Evolutionary conservation across 2,797 vertebrate species (phyloP).

Genomic region (Cossypha polioptera): DNA sequence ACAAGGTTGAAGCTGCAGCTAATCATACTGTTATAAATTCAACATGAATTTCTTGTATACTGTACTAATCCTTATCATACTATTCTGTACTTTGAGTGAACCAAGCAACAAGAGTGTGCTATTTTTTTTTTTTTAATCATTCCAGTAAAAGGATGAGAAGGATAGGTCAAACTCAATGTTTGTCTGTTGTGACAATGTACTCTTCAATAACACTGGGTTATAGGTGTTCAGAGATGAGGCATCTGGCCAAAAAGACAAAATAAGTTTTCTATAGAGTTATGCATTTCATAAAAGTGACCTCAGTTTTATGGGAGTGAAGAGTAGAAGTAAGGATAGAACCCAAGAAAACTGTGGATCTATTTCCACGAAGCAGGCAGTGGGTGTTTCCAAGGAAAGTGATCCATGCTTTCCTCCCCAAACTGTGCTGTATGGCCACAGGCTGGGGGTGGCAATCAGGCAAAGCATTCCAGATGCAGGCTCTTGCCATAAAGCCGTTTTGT

Average conservation of each 20-base stretch:
- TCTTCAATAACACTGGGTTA: background rate
- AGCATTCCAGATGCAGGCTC: background rate
- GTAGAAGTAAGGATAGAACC: background rate
- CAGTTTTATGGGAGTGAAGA: background rate
- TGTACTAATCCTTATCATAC: background rate
- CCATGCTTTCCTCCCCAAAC: accelerated
- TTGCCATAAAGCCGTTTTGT: background rate
- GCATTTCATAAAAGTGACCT: background rate
- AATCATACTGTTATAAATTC: background rate
- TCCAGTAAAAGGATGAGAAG: background rate
- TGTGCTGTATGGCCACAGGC: too few species aligned
- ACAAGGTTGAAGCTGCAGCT: background rate
- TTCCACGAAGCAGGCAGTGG: background rate
- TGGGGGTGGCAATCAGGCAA: background rate
- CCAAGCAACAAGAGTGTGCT: background rate
- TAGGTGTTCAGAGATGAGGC: background rate
- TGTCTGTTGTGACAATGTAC: accelerated
- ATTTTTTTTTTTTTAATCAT: accelerated
- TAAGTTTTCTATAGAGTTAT: background rate
- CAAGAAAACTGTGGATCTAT: background rate
- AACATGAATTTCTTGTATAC: background rate
- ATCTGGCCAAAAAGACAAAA: background rate
- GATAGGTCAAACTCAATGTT: background rate
- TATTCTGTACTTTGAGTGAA: background rate
- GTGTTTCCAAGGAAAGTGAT: background rate